Evolutionary conservation across 1,140 invertebrate species (phyloP).

Genomic region (Caenorhabditis inopinata): DNA sequence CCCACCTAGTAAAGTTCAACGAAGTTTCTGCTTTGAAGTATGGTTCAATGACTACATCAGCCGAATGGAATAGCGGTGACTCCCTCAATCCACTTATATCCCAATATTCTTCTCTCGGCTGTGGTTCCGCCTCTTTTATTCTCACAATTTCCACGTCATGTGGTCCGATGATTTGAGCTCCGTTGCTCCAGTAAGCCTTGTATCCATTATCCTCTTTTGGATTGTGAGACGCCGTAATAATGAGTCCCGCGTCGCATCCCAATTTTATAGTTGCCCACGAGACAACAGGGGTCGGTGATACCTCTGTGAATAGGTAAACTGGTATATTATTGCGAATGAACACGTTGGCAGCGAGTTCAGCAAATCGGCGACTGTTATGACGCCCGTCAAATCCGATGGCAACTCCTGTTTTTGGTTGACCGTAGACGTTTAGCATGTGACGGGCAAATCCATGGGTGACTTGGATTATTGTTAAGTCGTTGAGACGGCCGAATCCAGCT

Average conservation of each 20-base stretch:
- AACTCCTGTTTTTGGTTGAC: constrained; percentile 73
- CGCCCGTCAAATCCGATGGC: constrained; percentile 92
- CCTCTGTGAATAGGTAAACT: constrained; percentile 79
- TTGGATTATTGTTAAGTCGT: constrained; percentile 94
- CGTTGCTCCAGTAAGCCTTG: constrained; percentile 89
- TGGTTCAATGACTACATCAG: constrained; percentile 70
- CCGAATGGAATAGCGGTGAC: constrained; percentile 68
- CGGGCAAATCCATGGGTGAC: constrained; percentile 80
- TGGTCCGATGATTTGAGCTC: constrained; percentile 88
- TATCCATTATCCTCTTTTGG: constrained; percentile 99
- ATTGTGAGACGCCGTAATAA: constrained; percentile 93
- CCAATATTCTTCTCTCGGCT: constrained; percentile 76
- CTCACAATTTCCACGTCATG: constrained; percentile 84
- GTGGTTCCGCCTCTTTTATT: constrained; percentile 77
- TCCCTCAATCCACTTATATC: constrained; percentile 67
- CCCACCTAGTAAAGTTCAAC: constrained; percentile 44
- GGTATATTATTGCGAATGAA: constrained; percentile 78
- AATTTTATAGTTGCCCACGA: constrained; percentile 58
- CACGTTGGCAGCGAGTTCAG: constrained; percentile 81
- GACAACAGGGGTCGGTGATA: constrained; percentile 89
- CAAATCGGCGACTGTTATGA: constrained; percentile 89
- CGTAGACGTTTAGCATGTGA: constrained; percentile 72
- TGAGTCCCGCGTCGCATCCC: constrained; percentile 56
- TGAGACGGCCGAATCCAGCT: constrained; percentile 88
- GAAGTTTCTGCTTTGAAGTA: constrained; percentile 71